These are phyloP conservation scores for Kryptolebias marmoratus DNA, from an alignment of 2,113 vertebrate species.

Conservation along the genomic window DNA sequence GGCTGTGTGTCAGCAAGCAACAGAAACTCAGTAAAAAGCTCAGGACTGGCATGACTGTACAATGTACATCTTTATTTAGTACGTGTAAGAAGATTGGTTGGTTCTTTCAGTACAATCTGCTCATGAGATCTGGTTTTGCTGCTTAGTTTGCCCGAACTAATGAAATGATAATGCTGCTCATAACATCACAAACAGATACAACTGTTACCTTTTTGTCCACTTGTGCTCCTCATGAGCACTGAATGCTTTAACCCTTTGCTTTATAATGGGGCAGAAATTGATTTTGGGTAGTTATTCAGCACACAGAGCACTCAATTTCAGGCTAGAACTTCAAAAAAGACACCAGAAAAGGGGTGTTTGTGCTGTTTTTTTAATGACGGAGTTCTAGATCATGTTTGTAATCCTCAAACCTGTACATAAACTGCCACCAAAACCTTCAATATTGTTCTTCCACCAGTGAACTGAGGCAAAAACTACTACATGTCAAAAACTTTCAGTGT, in stretches of 20 bases:
- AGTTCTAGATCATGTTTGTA: no score
- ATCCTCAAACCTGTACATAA: no score
- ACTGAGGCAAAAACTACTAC: no score
- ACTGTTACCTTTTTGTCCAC: constrained; percentile 8
- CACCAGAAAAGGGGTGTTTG: neutral
- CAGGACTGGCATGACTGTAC: constrained; percentile 57
- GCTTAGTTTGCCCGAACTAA: constrained; percentile 6
- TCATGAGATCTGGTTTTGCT: constrained; percentile 5
- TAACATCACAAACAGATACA: constrained; percentile 13
- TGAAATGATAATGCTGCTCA: constrained; percentile 29
- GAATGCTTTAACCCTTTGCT: constrained; percentile 1
- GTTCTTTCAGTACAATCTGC: neutral
- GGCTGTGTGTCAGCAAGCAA: constrained; percentile 67
- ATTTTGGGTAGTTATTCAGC: constrained; percentile 17
- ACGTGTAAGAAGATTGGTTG: constrained; percentile 30
- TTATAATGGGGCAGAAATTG: neutral
- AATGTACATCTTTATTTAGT: constrained; percentile 66
- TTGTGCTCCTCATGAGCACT: constrained; percentile 10
- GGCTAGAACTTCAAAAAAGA: constrained; percentile 7
- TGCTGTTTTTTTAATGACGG: no score
- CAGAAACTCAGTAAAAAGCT: constrained; percentile 57
- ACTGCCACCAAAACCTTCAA: no score
- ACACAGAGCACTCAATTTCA: neutral
- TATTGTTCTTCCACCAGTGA: no score
- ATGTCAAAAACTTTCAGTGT: no score